A percentile compares a stretch with the other conserved stretches of the same genome.
phyloP scores from a whole-genome alignment of 2,797 vertebrate species.

The Ciconia nigra region DNA sequence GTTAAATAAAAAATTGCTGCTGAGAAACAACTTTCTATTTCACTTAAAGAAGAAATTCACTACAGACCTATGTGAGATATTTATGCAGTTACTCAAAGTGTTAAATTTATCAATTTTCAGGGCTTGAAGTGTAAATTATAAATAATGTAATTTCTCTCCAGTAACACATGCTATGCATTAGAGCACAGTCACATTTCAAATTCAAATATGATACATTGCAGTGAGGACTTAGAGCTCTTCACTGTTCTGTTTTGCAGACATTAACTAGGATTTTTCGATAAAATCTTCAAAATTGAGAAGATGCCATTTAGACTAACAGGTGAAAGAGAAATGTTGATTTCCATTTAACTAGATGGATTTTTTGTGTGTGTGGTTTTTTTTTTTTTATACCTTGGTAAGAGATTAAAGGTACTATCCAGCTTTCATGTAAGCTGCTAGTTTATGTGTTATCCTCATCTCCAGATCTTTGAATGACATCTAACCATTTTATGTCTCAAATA shows the following conservation, averaged over 20 bases:
- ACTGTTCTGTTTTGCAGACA: not conserved
- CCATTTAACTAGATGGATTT: not conserved
- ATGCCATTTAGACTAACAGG: not conserved
- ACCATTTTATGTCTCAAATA: not conserved
- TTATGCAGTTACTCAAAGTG: not conserved
- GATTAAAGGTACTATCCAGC: not conserved
- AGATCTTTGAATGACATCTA: not conserved
- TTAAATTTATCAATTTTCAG: not conserved
- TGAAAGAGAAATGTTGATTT: not conserved
- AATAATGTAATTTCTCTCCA: conserved; percentile 13
- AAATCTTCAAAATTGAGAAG: not conserved
- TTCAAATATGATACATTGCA: not conserved
- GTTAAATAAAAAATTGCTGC: not conserved
- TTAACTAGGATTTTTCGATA: not conserved
- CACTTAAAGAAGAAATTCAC: not conserved
- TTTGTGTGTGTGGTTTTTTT: not conserved
- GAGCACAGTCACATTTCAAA: conserved; percentile 4
- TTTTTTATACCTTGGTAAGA: not conserved
- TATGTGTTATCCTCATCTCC: not conserved
- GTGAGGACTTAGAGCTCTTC: not conserved
- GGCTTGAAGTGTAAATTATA: conserved; percentile 11
- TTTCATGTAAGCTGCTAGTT: not conserved
- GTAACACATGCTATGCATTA: not conserved
- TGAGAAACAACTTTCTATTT: not conserved
- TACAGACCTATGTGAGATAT: not conserved